phyloP scores from a whole-genome alignment of 2,888 invertebrate genomes.

The Agrenia bidenticulata region DNA sequence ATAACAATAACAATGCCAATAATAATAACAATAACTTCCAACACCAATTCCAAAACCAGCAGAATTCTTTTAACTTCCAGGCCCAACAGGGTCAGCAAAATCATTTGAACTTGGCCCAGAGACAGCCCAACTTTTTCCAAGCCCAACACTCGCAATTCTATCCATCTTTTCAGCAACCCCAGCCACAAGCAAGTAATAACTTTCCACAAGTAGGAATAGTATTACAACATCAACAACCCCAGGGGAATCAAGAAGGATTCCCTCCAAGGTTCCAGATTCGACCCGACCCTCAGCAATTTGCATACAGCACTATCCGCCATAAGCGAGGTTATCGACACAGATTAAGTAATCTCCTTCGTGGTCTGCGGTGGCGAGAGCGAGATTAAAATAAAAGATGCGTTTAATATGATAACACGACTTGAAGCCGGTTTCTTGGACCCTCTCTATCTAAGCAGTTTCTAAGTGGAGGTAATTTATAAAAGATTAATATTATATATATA shows the following conservation, averaged over 20 bases:
- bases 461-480: constrained; percentile 6
- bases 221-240: neutral
- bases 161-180: constrained; percentile 6
- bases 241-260: neutral
- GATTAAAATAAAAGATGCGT: neutral
- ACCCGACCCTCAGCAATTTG: constrained; percentile 21
- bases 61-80: constrained; percentile 15
- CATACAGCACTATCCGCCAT: constrained; percentile 21
- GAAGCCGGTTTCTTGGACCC: neutral
- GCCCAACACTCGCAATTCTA: neutral
- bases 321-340: constrained; percentile 39
- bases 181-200: constrained; percentile 6
- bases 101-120: constrained; percentile 12
- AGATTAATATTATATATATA: constrained; percentile 16
- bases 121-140: constrained; percentile 1
- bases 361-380: constrained; percentile 23
- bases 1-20: constrained; percentile 27
- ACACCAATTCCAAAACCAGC: constrained; percentile 8
- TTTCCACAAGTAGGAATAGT: neutral
- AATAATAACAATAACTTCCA: constrained; percentile 27
- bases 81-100: constrained; percentile 14
- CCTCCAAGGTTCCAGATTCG: constrained; percentile 35
- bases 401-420: constrained; percentile 4
- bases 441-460: too few species aligned
- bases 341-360: constrained; percentile 32